Evolutionary conservation across 2,797 vertebrate genomes (phyloP), one percentile per base, ranked within the genome.

Genomic region (Sternarchorhynchus goeldii): DNA sequence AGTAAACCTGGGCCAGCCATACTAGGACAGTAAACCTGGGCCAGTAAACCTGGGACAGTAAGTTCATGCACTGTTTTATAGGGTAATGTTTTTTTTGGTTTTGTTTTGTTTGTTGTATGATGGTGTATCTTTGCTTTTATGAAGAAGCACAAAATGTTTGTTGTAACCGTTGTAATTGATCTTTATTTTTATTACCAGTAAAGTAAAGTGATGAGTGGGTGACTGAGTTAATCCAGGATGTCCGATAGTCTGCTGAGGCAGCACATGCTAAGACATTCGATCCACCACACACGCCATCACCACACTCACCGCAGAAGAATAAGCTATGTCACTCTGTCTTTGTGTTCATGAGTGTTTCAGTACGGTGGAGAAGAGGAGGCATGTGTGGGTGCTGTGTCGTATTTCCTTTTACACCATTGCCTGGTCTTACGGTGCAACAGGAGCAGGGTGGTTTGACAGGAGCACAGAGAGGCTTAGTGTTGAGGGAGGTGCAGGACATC

Each of bases 221-320:
- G 25, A 25, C n/a, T 25, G 25, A 25, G 25, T 25, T 25, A 25
- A 25, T 25, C 0, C 25, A 25, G 25, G 25, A 1, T 25, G 25
- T 25, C 25, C 25, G 1, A 25, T 25, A 25, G 25, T 25, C 25
- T 25, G 25, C 25, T 25, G 69, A 73, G 78, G 68, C 36, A 45
- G 53, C 21, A 17, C 34, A 25, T 80, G 83, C 73, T 84, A 58
- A 21, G 78, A 80, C 73, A 69, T 66, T 75, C 39, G 74, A 78
- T 78, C 69, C 66, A 41, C 55, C 31, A 63, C 16, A 74, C 59
- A 45, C 56, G 2, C 76, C 77, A 62, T 70, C 77, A 62, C 65
- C 53, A 50, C 53, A 20, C 45, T 65, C 50, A 72, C 29, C 56
- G 41, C 65, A 41, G 65, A 53, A 79, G 59, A 55, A 32, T 20